These are phyloP conservation scores for Poeciliopsis retropinna DNA, from an alignment of 2,113 vertebrate genomes.

Conservation along the genomic window DNA sequence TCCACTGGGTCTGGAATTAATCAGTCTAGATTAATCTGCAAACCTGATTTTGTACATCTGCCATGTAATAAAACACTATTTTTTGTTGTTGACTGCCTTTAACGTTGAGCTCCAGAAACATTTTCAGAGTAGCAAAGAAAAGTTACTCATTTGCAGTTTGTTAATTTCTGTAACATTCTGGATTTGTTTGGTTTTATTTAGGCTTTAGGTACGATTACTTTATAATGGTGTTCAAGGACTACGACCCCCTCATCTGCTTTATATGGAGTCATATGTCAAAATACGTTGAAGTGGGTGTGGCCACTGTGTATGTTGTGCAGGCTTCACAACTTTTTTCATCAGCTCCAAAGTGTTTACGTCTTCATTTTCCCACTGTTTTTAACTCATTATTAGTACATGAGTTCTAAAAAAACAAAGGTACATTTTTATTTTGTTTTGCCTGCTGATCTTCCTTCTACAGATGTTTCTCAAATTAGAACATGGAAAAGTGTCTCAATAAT, in stretches of 20 bases:
- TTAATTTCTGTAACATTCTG: not conserved
- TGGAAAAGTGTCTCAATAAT: too few relatives aligned
- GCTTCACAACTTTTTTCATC: not conserved
- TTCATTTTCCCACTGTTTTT: not conserved
- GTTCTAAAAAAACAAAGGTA: not conserved
- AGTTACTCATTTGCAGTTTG: not conserved
- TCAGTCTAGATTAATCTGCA: slow-evolving; percentile 39
- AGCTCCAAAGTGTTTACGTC: not conserved
- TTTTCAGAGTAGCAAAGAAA: not conserved
- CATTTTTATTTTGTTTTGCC: not conserved
- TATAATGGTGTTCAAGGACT: not conserved
- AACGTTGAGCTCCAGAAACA: not conserved
- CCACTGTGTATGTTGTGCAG: slow-evolving; percentile 2
- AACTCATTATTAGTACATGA: not conserved
- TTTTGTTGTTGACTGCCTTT: not conserved
- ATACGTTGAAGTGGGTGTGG: slow-evolving; percentile 51
- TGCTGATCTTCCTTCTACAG: too few relatives aligned
- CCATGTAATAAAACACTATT: not conserved
- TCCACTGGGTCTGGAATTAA: slow-evolving; percentile 54
- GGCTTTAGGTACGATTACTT: not conserved
- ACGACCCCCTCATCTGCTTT: not conserved
- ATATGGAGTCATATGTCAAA: slow-evolving; percentile 30
- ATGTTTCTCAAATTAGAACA: too few relatives aligned
- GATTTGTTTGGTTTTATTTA: not conserved
- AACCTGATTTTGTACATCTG: slow-evolving; percentile 12